phyloP scores from a whole-genome alignment of 2,888 invertebrate species.

The Margaritifera margaritifera region DNA sequence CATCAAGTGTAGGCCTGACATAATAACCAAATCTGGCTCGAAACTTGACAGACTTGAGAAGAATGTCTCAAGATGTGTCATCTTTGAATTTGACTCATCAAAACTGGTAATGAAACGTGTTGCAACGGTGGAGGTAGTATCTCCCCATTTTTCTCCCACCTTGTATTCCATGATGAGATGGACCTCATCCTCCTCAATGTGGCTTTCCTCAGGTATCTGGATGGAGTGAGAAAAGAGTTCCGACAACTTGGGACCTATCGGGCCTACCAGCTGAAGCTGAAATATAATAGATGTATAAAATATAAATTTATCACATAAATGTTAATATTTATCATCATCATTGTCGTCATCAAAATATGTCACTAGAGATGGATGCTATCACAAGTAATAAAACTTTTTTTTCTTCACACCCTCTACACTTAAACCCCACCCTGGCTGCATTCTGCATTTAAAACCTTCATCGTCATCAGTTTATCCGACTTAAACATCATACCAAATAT shows the following conservation, averaged over 20 bases:
- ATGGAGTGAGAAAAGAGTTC: conserved; percentile 71
- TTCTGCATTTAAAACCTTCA: too few relatives aligned
- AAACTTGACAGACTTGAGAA: conserved; percentile 68
- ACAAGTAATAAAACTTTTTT: too few relatives aligned
- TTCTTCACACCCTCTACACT: too few relatives aligned
- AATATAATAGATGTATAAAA: conserved; percentile 16
- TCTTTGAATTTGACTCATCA: conserved; percentile 71
- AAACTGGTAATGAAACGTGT: conserved; percentile 74
- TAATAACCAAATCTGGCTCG: conserved; percentile 72
- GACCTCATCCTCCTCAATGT: conserved; percentile 71
- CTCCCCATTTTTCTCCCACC: conserved; percentile 72
- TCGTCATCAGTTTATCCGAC: too few relatives aligned
- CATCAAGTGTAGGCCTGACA: conserved; percentile 73
- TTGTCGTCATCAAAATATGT: background rate
- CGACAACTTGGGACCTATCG: conserved; percentile 73
- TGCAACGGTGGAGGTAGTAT: conserved; percentile 70
- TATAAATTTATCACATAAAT: background rate
- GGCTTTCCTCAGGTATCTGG: conserved; percentile 63
- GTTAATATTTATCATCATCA: background rate
- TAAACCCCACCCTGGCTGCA: too few relatives aligned
- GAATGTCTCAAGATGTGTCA: conserved; percentile 69
- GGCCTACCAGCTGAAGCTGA: conserved; percentile 74
- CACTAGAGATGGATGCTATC: too few relatives aligned
- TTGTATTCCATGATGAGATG: conserved; percentile 75
- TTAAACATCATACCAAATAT: too few relatives aligned